Evolutionary conservation across 2,888 invertebrate genomes (phyloP), one percentile per base, ranked within the genome.

Genomic region (Drosophila sordidula): DNA sequence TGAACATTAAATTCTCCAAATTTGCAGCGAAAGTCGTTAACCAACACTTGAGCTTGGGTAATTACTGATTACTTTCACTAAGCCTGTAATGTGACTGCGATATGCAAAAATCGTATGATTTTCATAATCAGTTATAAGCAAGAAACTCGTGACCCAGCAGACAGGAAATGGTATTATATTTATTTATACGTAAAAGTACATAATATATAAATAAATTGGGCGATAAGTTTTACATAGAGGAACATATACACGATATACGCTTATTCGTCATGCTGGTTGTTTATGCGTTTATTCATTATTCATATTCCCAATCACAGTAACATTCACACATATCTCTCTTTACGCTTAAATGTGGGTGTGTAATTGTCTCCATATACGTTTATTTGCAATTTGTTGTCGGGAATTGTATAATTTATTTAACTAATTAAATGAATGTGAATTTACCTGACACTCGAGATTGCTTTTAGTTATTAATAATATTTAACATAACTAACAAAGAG

Each of bases 101-200:
- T 68, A 44, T 65, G 41, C 18, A 8, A 51, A 36, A 56, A 63
- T 72, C 68, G 68, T 55, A 73, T 44, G 73, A 73, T 59, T 51
- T 50, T 54, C 44, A 42, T 59, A 57, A 72, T 72, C 58, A 65
- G 44, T 16, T 41, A 34, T 36, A 41, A 38, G 39, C 16, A 9
- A 56, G 11, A 14, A 26, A 66, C 62, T 64, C 64, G 59, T 75
- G 58, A 75, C 50, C 46, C 18, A 38, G 9, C 46, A n/a, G 11
- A 29, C 78, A 58, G 78, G 74, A 75, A 75, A 64, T 61, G 22
- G 42, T 50, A 51, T 54, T 38, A 16, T 50, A 46, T 52, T 38
- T 26, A 46, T 52, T 32, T 25, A 45, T 54, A 18, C 25, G 51
- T 42, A 46, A 22, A 54, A 9, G 42, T 69, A 34, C 11, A 51